phyloP scores from a whole-genome alignment of 2,797 vertebrate species.

The Macropus fuliginosus region DNA sequence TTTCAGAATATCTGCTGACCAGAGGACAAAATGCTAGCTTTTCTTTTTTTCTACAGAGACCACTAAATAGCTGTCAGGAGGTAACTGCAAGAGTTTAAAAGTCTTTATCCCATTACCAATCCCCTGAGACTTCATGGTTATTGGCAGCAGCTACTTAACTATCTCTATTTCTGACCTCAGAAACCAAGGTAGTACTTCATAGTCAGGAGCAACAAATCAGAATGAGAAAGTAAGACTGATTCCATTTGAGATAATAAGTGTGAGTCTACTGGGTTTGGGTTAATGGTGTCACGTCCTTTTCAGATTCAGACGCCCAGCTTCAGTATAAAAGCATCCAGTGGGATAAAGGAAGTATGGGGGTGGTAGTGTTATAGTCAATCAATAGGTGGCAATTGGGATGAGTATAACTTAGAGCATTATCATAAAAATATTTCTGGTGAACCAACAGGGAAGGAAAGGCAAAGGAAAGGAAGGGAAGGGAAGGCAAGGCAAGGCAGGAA shows the following conservation, averaged over 20 bases:
- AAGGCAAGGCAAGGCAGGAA: neutral
- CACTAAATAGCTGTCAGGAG: too few relatives aligned
- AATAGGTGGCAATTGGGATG: neutral
- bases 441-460: neutral
- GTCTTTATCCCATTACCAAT: too few relatives aligned
- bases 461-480: neutral
- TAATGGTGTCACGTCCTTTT: neutral
- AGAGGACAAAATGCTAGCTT: neutral
- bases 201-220: neutral
- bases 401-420: neutral
- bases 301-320: neutral
- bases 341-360: neutral
- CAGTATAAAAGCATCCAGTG: neutral
- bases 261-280: neutral
- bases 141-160: neutral
- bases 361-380: neutral
- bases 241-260: neutral
- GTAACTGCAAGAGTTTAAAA: rapidly evolving
- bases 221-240: neutral
- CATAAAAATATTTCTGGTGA: neutral
- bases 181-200: neutral
- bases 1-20: neutral
- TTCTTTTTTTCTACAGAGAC: neutral
- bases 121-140: neutral
- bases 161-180: neutral